phyloP scores from a whole-genome alignment of 2,113 vertebrate genomes.

The Globicephala melas region DNA sequence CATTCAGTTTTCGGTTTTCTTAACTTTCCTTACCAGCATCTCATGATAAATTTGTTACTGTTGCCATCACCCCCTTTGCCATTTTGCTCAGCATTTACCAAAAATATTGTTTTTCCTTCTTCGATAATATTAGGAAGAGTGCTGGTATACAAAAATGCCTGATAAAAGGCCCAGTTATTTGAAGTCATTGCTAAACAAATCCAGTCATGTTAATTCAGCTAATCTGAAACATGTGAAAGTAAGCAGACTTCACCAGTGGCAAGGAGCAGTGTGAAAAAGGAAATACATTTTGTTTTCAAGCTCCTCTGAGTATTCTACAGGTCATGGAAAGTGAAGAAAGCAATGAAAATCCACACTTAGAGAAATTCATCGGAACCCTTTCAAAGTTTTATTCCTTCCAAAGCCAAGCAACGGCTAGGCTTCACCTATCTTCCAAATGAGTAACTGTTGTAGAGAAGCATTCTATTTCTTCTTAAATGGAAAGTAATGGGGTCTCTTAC shows the following conservation, averaged over 20 bases:
- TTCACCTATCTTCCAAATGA: conserved; percentile 4
- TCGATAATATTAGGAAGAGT: conserved; percentile 24
- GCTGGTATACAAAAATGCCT: not conserved
- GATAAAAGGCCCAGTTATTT: not conserved
- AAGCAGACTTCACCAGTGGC: not conserved
- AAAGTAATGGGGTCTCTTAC: not conserved
- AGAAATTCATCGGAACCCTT: not conserved
- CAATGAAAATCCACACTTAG: conserved; percentile 10
- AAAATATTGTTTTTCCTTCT: not conserved
- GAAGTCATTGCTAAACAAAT: conserved; percentile 46
- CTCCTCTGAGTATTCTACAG: not conserved
- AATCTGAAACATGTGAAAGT: conserved; percentile 36
- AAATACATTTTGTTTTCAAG: not conserved
- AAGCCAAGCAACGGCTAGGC: not conserved
- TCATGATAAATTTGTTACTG: not conserved
- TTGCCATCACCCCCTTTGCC: not conserved
- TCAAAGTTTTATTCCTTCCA: not conserved
- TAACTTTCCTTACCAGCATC: not conserved
- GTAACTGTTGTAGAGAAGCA: not conserved
- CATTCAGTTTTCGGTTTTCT: not conserved
- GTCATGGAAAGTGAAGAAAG: not conserved
- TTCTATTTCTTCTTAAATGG: not conserved
- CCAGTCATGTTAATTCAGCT: not conserved
- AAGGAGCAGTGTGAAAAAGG: not conserved
- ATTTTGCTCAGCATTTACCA: conserved; percentile 9